phyloP scores from a whole-genome alignment of 2,113 vertebrate genomes.

The Podocnemis expansa region DNA sequence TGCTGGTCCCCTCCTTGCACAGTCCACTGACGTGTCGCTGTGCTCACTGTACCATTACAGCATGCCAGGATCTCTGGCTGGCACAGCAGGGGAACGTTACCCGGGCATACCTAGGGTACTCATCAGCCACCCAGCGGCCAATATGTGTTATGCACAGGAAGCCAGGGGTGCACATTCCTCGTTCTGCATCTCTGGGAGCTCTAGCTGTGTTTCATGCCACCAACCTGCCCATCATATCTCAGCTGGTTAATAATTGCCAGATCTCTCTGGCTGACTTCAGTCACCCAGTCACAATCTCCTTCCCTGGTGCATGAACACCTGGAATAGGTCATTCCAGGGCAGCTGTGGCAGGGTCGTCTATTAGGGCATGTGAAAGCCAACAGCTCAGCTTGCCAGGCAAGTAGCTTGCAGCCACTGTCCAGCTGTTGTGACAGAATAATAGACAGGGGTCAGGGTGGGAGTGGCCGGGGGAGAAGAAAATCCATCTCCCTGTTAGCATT shows the following conservation, averaged over 20 bases:
- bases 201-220: too few relatives aligned
- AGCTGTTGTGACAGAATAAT: neutral
- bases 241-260: neutral
- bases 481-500: neutral
- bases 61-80: neutral
- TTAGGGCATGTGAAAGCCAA: neutral
- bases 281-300: neutral
- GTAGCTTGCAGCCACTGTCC: neutral
- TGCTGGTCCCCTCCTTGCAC: neutral
- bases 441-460: neutral
- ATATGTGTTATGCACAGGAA: neutral
- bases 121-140: neutral
- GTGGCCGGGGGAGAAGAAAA: neutral
- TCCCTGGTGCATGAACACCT: neutral
- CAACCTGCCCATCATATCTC: neutral
- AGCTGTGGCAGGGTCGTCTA: neutral
- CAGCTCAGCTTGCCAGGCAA: neutral
- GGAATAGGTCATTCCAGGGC: neutral
- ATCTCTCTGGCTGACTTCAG: too few relatives aligned
- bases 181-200: neutral
- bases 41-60: too few relatives aligned
- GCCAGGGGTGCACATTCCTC: neutral
- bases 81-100: neutral
- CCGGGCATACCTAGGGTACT: neutral
- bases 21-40: rapidly evolving